A percentile compares a stretch with the other conserved stretches of the same genome.
Conservation (phyloP, 2,888 invertebrate genomes). For the Caenorhabditis sp. region DNA sequence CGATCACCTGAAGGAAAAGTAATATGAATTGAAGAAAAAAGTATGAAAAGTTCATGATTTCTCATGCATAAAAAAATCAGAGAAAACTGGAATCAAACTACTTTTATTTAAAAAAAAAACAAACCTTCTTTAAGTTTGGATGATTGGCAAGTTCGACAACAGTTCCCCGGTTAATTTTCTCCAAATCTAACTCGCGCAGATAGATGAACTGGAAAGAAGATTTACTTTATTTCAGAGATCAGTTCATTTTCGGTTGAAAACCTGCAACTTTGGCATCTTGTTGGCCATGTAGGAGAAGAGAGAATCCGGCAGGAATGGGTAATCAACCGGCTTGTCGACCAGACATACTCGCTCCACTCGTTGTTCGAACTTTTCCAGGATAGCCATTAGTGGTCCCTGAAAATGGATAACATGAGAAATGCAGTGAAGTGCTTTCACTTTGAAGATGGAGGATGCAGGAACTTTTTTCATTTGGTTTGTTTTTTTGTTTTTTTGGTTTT, state of each 20-base stretch:
- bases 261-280: slow-evolving; percentile 79
- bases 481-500: too few species aligned
- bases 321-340: slow-evolving; percentile 83
- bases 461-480: slow-evolving; percentile 1
- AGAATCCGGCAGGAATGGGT: slow-evolving; percentile 82
- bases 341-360: slow-evolving; percentile 82
- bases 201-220: slow-evolving; percentile 81
- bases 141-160: slow-evolving; percentile 81
- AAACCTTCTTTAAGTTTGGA: slow-evolving; percentile 77
- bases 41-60: background rate
- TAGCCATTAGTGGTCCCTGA: slow-evolving; percentile 76
- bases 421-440: too few species aligned
- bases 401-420: too few species aligned
- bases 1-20: slow-evolving; percentile 71
- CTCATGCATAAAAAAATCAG: slow-evolving; percentile 12
- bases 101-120: background rate
- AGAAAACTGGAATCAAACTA: too few species aligned
- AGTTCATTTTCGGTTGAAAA: slow-evolving; percentile 31
- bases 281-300: slow-evolving; percentile 82
- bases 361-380: slow-evolving; percentile 77
- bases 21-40: too few species aligned
- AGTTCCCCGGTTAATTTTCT: slow-evolving; percentile 82
- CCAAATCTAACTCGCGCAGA: slow-evolving; percentile 82
- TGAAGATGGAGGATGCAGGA: slow-evolving; percentile 4
- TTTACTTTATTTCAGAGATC: slow-evolving; percentile 9